Evolutionary conservation across 2,888 invertebrate genomes (phyloP).

Genomic region (Parnassius orleans): DNA sequence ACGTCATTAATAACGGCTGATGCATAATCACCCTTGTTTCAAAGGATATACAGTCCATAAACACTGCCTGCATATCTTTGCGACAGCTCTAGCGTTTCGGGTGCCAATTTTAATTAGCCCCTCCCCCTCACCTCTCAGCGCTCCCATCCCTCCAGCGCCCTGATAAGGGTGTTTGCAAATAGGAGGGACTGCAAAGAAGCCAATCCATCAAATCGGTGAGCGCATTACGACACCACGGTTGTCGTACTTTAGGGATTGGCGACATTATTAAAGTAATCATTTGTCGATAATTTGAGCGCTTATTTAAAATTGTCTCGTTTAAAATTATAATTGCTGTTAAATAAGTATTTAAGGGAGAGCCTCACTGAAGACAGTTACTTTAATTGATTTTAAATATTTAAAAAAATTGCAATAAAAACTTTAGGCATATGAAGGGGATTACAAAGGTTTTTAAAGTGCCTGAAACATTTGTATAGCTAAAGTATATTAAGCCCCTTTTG

Average conservation of each 20-base stretch:
- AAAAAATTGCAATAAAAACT: no score
- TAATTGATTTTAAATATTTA: no score
- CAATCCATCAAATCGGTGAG: conserved; percentile 79
- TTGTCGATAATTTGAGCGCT: conserved; percentile 37
- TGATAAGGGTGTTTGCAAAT: conserved; percentile 80
- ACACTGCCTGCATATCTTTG: conserved; percentile 29
- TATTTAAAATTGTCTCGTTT: conserved; percentile 18
- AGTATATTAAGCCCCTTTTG: no score
- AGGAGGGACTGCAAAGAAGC: conserved; percentile 77
- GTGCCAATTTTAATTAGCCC: conserved; percentile 78
- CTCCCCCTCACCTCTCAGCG: conserved; percentile 39
- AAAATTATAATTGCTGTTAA: conserved; percentile 2
- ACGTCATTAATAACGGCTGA: conserved; percentile 13
- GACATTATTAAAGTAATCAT: conserved; percentile 25
- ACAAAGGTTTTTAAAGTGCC: no score
- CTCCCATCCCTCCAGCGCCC: conserved; percentile 39
- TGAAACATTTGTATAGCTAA: no score
- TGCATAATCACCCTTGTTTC: conserved; percentile 37
- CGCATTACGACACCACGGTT: conserved; percentile 77
- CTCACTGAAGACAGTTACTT: no score
- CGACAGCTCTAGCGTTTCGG: conserved; percentile 41
- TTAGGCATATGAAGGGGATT: no score
- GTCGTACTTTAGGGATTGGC: conserved; percentile 57
- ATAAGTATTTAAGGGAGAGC: no score
- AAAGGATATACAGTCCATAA: conserved; percentile 34